Conservation (phyloP, 2,113 vertebrate species). For the Cochlearius cochlearius region DNA sequence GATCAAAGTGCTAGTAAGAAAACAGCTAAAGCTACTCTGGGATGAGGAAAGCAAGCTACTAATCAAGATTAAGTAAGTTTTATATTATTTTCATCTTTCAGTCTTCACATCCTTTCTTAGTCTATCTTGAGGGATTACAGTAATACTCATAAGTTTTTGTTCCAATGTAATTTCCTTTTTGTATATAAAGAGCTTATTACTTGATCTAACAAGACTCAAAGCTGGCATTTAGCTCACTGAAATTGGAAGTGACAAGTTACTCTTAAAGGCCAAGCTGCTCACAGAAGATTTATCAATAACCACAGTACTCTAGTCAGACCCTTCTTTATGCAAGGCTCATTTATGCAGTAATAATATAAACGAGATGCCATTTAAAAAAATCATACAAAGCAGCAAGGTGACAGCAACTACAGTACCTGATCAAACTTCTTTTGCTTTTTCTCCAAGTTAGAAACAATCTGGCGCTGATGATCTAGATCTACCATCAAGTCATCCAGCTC, state of each 20-base stretch:
- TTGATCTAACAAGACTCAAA: neutral
- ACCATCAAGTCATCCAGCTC: conserved; percentile 95
- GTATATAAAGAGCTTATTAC: neutral
- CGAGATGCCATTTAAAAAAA: neutral
- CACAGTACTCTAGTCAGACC: neutral
- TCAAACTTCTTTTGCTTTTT: conserved; percentile 99
- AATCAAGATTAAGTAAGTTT: neutral
- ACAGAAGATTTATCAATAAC: neutral
- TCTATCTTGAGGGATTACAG: neutral
- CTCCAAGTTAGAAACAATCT: conserved; percentile 94
- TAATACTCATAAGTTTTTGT: neutral
- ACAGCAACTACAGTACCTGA: conserved; percentile 76
- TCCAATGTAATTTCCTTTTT: neutral
- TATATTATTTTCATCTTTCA: neutral
- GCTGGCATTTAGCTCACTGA: neutral
- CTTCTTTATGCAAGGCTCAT: neutral
- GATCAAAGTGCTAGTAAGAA: neutral
- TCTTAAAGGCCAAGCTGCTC: neutral
- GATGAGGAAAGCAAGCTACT: neutral
- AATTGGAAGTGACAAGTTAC: neutral
- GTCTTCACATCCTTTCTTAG: neutral
- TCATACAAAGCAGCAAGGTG: neutral
- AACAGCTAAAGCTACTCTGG: neutral
- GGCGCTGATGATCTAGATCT: conserved; percentile 94
- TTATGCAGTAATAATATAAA: neutral